Evolutionary conservation across 2,888 invertebrate species (phyloP), one percentile per base, ranked within the genome.

Genomic region (Ecliptopera silaceata): DNA sequence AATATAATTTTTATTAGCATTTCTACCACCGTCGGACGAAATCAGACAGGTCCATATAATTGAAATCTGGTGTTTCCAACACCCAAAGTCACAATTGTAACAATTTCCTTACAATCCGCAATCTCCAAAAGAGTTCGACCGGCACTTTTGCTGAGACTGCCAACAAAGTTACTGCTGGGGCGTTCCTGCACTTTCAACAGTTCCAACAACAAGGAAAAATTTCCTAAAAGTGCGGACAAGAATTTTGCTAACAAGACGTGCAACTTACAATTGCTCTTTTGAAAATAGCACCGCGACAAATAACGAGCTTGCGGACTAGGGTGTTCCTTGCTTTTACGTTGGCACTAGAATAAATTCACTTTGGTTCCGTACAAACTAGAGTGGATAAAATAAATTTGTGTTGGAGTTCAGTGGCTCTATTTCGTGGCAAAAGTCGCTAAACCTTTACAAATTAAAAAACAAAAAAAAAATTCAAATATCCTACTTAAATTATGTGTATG

Each of bases 251-350:
- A 71, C 69, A 65, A 70, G 70, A 62, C 62, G 61, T 41, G 15
- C 56, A 66, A 59, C 64, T 65, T 46, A 56, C 63, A 66, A 66
- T 71, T 68, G 69, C 60, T 70, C 65, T 68, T 69, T 68, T 63
- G 63, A 62, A 66, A 70, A 60, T 56, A 59, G 61, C 55, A 64
- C 59, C 56, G 59, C 61, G 61, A 41, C 50, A 48, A 43, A 46
- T 32, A 61, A 63, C 62, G 36, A 20, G 41, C 18, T 34, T 46
- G 3, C 15, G 4, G 45, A 42, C 22, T 42, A 4, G 22, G 18
- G 10, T 4, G 10, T 13, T 31, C n/a, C 31, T 31, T 31, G 1
- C 29, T 29, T 29, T 6, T n/a, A n/a, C 31, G 11, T 31, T 31
- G 22, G 11, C 31, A 31, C 31, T 31, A 31, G 2, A 31, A 4